A percentile compares a stretch with the other conserved stretches of the same genome.
Conservation (phyloP, 2,113 vertebrate species). For the Galbula dea region DNA sequence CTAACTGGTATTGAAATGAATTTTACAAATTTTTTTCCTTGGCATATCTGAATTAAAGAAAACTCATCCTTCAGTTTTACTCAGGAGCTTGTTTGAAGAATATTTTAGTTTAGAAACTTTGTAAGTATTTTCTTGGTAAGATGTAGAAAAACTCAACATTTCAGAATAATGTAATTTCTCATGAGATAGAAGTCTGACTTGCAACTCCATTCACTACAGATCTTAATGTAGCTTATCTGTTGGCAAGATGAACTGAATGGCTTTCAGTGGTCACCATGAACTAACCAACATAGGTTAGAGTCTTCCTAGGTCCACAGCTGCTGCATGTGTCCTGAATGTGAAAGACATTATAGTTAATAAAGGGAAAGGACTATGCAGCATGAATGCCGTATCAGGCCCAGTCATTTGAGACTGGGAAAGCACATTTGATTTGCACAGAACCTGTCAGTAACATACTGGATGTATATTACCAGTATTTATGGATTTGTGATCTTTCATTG, state of each 20-base stretch:
- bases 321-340: background rate
- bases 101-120: background rate
- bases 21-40: background rate
- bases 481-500: background rate
- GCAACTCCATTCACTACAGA: background rate
- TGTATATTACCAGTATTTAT: accelerated
- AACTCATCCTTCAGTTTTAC: background rate
- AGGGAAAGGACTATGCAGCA: background rate
- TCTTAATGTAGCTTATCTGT: background rate
- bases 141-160: background rate
- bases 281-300: background rate
- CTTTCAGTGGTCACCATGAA: background rate
- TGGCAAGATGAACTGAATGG: background rate
- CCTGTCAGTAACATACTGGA: background rate
- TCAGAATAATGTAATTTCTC: background rate
- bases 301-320: background rate
- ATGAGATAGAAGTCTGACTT: background rate
- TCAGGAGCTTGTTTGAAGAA: background rate
- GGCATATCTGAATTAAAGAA: background rate
- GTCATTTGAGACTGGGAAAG: background rate
- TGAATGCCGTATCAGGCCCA: background rate
- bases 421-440: background rate
- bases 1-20: background rate
- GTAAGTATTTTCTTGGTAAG: background rate
- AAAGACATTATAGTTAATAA: background rate